A percentile compares a stretch with the other conserved stretches of the same genome.
Conservation (phyloP, 2,113 vertebrate species). For the Chloroceryle aenea region DNA sequence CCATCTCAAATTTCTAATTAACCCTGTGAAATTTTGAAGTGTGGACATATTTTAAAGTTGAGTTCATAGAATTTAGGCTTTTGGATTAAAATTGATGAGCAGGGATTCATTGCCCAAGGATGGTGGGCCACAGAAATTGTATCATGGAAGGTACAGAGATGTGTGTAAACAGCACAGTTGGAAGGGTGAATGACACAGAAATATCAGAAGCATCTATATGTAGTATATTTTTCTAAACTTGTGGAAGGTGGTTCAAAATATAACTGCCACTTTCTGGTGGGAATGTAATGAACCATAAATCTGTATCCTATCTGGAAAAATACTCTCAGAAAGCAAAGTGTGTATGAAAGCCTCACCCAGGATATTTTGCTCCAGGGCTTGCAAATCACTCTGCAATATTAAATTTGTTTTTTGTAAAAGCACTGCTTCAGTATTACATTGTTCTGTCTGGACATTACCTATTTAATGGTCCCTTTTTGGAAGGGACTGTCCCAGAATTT, state of each 20-base stretch:
- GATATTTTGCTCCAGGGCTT: slow-evolving; percentile 11
- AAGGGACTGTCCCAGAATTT: neutral
- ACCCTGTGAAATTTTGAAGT: neutral
- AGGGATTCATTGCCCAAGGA: neutral
- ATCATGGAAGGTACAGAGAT: neutral
- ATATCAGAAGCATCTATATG: neutral
- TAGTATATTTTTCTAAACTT: neutral
- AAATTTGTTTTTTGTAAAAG: slow-evolving; percentile 21
- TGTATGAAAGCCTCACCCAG: slow-evolving; percentile 14
- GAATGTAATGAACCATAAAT: neutral
- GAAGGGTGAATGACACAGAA: neutral
- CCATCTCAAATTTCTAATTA: neutral
- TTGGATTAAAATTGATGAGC: neutral
- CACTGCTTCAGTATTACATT: neutral
- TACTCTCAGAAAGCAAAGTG: neutral
- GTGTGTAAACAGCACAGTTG: neutral
- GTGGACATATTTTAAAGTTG: neutral
- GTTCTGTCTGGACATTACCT: neutral
- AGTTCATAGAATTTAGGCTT: neutral
- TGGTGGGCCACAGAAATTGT: neutral
- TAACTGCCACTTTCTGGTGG: neutral
- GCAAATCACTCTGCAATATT: slow-evolving; percentile 12
- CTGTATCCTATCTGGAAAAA: slow-evolving; percentile 40
- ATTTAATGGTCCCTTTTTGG: slow-evolving; percentile 8
- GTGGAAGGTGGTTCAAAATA: neutral